Evolutionary conservation across 2,888 invertebrate genomes (phyloP).

Genomic region (Lycophotia porphyrea): DNA sequence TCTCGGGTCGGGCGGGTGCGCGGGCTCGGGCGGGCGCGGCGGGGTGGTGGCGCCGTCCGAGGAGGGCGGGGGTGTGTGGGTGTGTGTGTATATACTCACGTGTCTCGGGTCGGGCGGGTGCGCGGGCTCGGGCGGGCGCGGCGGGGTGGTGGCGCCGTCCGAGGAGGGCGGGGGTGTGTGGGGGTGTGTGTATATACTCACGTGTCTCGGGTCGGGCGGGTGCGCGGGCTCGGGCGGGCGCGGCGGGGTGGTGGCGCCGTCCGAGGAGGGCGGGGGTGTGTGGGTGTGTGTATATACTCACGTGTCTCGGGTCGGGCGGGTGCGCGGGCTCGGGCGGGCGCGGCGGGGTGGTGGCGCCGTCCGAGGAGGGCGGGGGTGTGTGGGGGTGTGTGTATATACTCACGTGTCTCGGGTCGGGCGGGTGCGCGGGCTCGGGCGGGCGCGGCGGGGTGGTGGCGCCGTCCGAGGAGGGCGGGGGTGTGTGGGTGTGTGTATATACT

Average conservation of each 20-base stretch:
- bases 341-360: background rate
- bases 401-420: background rate
- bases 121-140: background rate
- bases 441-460: too few species aligned
- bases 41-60: background rate
- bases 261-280: too few species aligned
- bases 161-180: too few species aligned
- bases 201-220: background rate
- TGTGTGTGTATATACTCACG: too few species aligned
- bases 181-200: too few species aligned
- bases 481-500: slow-evolving; percentile 5
- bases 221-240: slow-evolving; percentile 1
- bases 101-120: background rate
- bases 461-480: too few species aligned
- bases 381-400: background rate
- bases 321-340: background rate
- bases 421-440: background rate
- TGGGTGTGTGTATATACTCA: slow-evolving; percentile 3
- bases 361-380: slow-evolving; percentile 1
- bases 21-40: slow-evolving; percentile 5
- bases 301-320: slow-evolving; percentile 1
- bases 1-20: too few species aligned
- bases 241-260: background rate
- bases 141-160: background rate
- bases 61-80: too few species aligned